Percentiles rank a stretch among this genome's conserved stretches.
These are phyloP conservation scores for Macrosiphum euphorbiae DNA, from an alignment of 2,888 invertebrate genomes.

Conservation along the genomic window DNA sequence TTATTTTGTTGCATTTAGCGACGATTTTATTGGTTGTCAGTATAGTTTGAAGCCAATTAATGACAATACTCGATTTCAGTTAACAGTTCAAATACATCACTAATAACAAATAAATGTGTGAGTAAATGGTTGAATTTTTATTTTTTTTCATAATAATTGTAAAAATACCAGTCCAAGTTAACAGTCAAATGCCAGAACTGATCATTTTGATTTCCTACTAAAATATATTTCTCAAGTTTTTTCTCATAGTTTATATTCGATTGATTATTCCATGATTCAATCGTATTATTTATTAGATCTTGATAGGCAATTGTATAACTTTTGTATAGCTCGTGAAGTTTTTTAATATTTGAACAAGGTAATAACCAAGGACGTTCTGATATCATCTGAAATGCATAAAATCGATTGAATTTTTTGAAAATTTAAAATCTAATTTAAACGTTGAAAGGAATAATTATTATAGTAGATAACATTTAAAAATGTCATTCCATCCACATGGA, in stretches of 20 bases:
- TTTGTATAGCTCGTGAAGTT: neutral
- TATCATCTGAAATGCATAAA: constrained; percentile 32
- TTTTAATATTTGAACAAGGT: constrained; percentile 5
- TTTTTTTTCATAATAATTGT: neutral
- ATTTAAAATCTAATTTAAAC: neutral
- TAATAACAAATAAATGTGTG: neutral
- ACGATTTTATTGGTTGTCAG: neutral
- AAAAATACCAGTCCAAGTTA: constrained; percentile 44
- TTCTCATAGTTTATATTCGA: neutral
- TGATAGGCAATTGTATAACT: neutral
- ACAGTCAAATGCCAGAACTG: constrained; percentile 43
- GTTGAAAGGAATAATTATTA: neutral
- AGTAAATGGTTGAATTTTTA: neutral
- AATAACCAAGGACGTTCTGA: constrained; percentile 49
- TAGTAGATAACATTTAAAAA: neutral
- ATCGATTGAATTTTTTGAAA: neutral
- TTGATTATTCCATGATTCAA: constrained; percentile 24
- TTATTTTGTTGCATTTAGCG: constrained; percentile 36
- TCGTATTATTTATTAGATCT: neutral
- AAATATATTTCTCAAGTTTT: constrained; percentile 17
- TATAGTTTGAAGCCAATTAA: constrained; percentile 16
- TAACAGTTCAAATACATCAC: neutral
- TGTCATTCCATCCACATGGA: neutral
- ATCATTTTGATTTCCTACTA: constrained; percentile 46
- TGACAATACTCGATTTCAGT: constrained; percentile 43